Percentiles rank a stretch among this genome's conserved stretches.
Conservation (phyloP, 2,113 vertebrate genomes). For the Sylvilagus bachmani region DNA sequence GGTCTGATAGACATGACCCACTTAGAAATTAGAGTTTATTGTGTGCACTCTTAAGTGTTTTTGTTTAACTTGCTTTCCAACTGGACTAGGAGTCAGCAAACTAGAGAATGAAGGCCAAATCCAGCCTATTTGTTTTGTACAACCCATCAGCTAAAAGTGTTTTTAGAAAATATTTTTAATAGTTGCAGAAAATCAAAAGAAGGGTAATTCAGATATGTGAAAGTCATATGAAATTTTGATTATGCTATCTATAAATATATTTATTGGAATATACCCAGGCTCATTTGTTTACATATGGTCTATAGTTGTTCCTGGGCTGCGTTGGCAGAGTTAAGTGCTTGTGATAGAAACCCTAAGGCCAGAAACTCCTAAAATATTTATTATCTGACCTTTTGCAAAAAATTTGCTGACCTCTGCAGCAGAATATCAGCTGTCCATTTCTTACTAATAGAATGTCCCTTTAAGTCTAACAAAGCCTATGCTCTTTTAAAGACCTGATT, state of each 20-base stretch:
- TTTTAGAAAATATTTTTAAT: neutral
- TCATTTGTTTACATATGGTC: neutral
- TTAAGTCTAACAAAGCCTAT: neutral
- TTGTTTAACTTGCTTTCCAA: neutral
- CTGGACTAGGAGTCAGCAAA: neutral
- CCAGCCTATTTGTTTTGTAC: neutral
- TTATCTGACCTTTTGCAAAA: neutral
- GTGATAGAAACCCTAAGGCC: neutral
- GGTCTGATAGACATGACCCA: neutral
- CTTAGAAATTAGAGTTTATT: neutral
- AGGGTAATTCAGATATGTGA: neutral
- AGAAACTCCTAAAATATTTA: constrained; percentile 49
- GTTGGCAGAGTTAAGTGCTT: neutral
- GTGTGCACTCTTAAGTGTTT: neutral
- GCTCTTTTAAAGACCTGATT: neutral
- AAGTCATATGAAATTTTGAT: neutral
- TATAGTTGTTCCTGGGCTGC: neutral
- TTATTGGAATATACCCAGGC: neutral
- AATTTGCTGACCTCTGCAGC: neutral
- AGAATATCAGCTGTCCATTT: neutral
- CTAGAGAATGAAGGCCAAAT: neutral
- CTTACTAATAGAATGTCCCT: neutral
- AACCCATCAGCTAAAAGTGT: neutral
- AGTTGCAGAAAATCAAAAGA: neutral
- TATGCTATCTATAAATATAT: neutral